Evolutionary conservation across 37 sponge, comb jelly and placozoan species (phyloP).

Genomic region (Haliclona indistincta): DNA sequence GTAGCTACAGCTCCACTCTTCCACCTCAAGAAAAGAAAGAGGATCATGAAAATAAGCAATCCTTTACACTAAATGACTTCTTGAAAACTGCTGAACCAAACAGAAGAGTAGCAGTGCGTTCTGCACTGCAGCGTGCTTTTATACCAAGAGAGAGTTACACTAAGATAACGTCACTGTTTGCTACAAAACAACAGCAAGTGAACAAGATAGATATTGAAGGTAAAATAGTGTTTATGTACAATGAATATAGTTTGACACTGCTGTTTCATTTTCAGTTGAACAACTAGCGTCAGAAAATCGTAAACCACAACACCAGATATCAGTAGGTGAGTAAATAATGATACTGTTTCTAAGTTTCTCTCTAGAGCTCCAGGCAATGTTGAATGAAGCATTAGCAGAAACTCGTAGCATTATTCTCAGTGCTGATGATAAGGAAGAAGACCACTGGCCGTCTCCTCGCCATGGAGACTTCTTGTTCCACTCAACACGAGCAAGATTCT

Average conservation of each 20-base stretch:
- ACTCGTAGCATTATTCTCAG: not conserved
- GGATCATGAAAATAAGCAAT: not conserved
- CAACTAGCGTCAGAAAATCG: constrained; percentile 4
- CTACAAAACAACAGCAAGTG: constrained; percentile 31
- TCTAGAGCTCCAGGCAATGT: constrained; percentile 62
- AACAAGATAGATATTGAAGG: too few species aligned
- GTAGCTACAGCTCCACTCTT: not conserved
- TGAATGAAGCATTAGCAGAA: constrained; percentile 23
- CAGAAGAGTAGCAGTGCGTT: not conserved
- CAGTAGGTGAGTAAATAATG: constrained; percentile 42
- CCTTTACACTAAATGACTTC: constrained; percentile 24
- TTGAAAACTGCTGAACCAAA: not conserved
- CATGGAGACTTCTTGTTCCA: constrained; percentile 47
- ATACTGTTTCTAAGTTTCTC: not conserved
- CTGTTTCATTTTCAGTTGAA: constrained; percentile 5
- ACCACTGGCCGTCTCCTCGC: constrained; percentile 9
- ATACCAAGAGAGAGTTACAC: constrained; percentile 73
- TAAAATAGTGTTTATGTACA: not conserved
- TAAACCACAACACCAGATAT: constrained; percentile 54
- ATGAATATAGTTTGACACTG: not conserved
- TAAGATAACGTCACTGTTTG: constrained; percentile 80
- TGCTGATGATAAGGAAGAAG: not conserved
- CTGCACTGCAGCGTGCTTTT: constrained; percentile 2
- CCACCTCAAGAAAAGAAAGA: not conserved
- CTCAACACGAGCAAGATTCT: constrained; percentile 68